Evolutionary conservation across 2,888 invertebrate genomes (phyloP), one percentile per base, ranked within the genome.

Genomic region (Dicyrtoma fusca): DNA sequence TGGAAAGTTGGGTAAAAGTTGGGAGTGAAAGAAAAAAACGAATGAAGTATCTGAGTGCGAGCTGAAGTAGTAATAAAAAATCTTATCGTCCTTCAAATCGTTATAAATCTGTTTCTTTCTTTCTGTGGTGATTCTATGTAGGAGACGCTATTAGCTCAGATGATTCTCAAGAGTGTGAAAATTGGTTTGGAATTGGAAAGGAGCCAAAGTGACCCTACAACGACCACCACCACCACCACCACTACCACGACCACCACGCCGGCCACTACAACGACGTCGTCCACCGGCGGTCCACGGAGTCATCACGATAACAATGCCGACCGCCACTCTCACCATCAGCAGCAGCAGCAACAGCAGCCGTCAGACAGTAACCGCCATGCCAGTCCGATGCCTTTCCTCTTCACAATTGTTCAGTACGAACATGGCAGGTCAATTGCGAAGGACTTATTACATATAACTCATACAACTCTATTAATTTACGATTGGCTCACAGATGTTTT

Each of bases 121-220:
- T 53, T 23, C 17, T 34, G 1, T 66, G 17, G 19, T n/a, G n/a
- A 19, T 14, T 69, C 10, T 34, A 13, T 69, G 25, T 21, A 79
- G 79, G 79, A 79, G 68, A 76, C 76, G 23, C 74, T 80, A 42
- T 73, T 80, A 57, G 78, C 78, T 25, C 76, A 77, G 51, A 63
- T 78, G 71, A 77, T 80, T 23, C 73, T 78, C 45, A 74, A 74
- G 63, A 78, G 78, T 65, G 76, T 80, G n/a, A 77, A 78, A 71
- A 76, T 78, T 73, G 77, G 77, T 45, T 71, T 79, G 61, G 78
- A 78, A 69, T 70, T 77, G 76, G 79, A 75, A 51, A 75, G 72
- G 53, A 72, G 45, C 59, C 73, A 69, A 65, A 42, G 44, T 34
- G 69, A 73, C 42, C 34, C 64, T 17, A 13, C 59, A 25, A 57